Percentiles rank a stretch among this genome's conserved stretches.
These are phyloP conservation scores for Hylyphantes graminicola DNA, from an alignment of 1,140 invertebrate species.

Conservation along the genomic window DNA sequence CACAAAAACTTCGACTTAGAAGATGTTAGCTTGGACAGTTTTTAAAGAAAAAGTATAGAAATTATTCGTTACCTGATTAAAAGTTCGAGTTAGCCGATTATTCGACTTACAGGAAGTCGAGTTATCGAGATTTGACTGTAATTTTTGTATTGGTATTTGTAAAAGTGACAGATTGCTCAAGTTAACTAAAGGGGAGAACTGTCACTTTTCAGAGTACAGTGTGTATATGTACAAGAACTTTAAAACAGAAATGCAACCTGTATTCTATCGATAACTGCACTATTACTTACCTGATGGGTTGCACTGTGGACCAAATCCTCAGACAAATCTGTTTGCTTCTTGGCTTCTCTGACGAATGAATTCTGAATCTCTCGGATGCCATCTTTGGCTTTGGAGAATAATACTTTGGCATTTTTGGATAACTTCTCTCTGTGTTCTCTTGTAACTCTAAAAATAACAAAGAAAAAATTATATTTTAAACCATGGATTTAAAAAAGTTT, in stretches of 20 bases:
- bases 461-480: neutral
- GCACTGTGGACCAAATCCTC: constrained; percentile 77
- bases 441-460: constrained; percentile 76
- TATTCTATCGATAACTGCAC: neutral
- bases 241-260: neutral
- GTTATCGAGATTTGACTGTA: too few relatives aligned
- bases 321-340: constrained; percentile 72
- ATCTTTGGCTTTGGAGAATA: constrained; percentile 84
- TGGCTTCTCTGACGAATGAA: constrained; percentile 77
- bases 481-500: too few relatives aligned
- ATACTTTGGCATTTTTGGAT: constrained; percentile 85
- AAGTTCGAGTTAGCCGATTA: too few relatives aligned
- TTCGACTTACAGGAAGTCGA: too few relatives aligned
- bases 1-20: too few relatives aligned
- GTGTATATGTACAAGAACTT: neutral
- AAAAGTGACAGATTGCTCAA: neutral
- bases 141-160: neutral
- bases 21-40: too few relatives aligned
- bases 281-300: constrained; percentile 72
- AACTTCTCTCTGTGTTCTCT: constrained; percentile 89
- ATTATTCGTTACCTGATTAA: too few relatives aligned
- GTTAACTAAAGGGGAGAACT: neutral
- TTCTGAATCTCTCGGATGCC: constrained; percentile 82
- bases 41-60: too few relatives aligned
- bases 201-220: neutral